A percentile compares a stretch with the other conserved stretches of the same genome.
These are phyloP conservation scores for Muricea muricata DNA, from an alignment of 92 coral and sea anemone genomes.

Conservation along the genomic window DNA sequence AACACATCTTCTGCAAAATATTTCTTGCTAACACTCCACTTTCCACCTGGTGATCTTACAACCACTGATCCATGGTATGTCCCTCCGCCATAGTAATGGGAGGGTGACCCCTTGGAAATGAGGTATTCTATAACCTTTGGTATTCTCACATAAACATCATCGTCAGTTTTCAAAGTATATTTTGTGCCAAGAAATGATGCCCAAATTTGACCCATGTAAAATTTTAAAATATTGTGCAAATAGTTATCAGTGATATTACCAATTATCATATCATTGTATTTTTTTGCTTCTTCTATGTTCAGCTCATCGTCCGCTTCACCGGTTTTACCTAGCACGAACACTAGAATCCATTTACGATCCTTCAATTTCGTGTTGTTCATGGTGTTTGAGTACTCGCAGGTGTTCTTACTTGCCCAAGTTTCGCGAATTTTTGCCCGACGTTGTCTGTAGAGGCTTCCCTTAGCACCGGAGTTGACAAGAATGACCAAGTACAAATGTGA, in stretches of 20 bases:
- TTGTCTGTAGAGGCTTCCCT: conserved; percentile 13
- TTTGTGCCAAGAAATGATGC: conserved; percentile 29
- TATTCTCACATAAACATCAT: conserved; percentile 61
- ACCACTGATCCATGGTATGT: conserved; percentile 30
- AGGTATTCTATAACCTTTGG: conserved; percentile 57
- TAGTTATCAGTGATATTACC: conserved; percentile 61
- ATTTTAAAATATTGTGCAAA: conserved; percentile 39
- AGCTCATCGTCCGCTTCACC: conserved; percentile 21
- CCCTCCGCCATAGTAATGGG: conserved; percentile 56
- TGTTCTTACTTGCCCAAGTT: conserved; percentile 55
- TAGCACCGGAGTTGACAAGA: conserved; percentile 57
- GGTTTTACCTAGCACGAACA: conserved; percentile 52
- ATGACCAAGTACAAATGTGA: conserved; percentile 34
- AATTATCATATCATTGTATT: conserved; percentile 51
- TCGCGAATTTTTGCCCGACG: conserved; percentile 43
- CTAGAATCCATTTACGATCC: conserved; percentile 36
- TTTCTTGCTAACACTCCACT: conserved; percentile 63
- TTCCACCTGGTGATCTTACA: conserved; percentile 31
- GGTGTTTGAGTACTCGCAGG: neutral
- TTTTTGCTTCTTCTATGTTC: conserved; percentile 43
- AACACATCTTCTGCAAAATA: conserved; percentile 45
- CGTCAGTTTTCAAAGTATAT: conserved; percentile 59
- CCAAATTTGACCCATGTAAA: conserved; percentile 60
- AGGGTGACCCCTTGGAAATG: conserved; percentile 1
- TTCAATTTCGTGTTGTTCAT: neutral